These are phyloP conservation scores for Silurus aristotelis DNA, from an alignment of 2,797 vertebrate genomes.

Conservation along the genomic window DNA sequence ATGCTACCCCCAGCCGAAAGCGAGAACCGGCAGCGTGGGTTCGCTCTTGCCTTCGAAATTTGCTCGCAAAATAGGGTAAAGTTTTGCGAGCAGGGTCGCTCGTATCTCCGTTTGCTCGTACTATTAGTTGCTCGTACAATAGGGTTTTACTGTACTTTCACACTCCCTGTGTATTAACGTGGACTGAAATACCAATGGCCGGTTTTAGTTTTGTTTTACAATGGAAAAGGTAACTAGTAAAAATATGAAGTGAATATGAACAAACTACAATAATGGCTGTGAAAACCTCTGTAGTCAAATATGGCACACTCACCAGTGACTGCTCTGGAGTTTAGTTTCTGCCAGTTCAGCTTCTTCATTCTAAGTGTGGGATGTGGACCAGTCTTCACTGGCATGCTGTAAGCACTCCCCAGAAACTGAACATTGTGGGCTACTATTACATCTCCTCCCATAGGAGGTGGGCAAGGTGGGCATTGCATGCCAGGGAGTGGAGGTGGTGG, in stretches of 20 bases:
- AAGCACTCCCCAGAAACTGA: slow-evolving; percentile 65
- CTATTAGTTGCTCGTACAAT: too few relatives aligned
- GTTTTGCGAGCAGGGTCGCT: too few relatives aligned
- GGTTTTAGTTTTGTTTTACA: background rate
- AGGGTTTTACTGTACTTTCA: too few relatives aligned
- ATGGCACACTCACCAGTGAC: slow-evolving; percentile 77
- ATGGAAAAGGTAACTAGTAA: background rate
- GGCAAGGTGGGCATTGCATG: slow-evolving; percentile 47
- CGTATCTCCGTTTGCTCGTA: too few relatives aligned
- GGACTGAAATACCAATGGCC: background rate
- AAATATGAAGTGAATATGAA: background rate
- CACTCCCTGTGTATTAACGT: background rate
- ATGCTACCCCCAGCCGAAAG: too few relatives aligned
- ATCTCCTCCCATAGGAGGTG: slow-evolving; percentile 69
- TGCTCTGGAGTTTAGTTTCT: slow-evolving; percentile 85
- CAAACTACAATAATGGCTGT: too few relatives aligned
- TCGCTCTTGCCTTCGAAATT: too few relatives aligned
- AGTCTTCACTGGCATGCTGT: slow-evolving; percentile 59
- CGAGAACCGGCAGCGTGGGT: too few relatives aligned
- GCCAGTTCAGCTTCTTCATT: slow-evolving; percentile 99
- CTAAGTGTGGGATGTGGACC: slow-evolving; percentile 81
- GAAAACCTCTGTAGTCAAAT: background rate
- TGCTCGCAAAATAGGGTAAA: too few relatives aligned
- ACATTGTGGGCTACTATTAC: slow-evolving; percentile 73
- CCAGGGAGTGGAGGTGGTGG: slow-evolving; percentile 50